These are phyloP conservation scores for Ardeotis arabs DNA, from an alignment of 2,113 vertebrate species.

Conservation along the genomic window DNA sequence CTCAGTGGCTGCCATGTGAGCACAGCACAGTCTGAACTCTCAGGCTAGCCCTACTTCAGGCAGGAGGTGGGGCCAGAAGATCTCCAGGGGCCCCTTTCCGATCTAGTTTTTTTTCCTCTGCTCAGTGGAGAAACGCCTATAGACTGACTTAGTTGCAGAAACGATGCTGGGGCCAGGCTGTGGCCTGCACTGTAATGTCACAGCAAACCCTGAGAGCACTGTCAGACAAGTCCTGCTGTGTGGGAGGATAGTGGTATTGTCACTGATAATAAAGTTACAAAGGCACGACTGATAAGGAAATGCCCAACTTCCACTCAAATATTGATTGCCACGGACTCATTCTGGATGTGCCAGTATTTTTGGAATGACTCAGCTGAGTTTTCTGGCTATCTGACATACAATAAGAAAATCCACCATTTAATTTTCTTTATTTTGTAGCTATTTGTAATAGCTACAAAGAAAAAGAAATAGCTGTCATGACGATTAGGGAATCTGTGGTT, in stretches of 20 bases:
- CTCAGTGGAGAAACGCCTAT: neutral
- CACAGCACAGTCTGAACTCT: neutral
- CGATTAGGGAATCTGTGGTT: rapidly evolving
- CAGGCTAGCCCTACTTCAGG: neutral
- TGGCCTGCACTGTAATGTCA: neutral
- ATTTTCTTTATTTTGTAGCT: neutral
- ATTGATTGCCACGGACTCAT: neutral
- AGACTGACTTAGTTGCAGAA: neutral
- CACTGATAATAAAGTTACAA: neutral
- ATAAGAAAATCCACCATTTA: rapidly evolving
- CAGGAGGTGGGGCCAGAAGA: neutral
- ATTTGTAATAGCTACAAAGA: neutral
- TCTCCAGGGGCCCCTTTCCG: neutral
- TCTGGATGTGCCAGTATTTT: neutral
- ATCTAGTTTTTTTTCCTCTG: neutral
- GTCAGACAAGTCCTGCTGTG: neutral
- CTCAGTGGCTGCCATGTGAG: neutral
- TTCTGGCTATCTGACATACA: neutral
- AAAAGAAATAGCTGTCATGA: neutral
- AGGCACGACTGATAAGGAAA: neutral
- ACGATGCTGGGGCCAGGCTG: rapidly evolving
- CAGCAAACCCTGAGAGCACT: neutral
- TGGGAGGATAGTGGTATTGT: neutral
- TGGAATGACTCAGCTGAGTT: neutral
- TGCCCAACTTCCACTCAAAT: neutral